Evolutionary conservation across 2,113 vertebrate genomes (phyloP).

Genomic region (Notothenia rossii): DNA sequence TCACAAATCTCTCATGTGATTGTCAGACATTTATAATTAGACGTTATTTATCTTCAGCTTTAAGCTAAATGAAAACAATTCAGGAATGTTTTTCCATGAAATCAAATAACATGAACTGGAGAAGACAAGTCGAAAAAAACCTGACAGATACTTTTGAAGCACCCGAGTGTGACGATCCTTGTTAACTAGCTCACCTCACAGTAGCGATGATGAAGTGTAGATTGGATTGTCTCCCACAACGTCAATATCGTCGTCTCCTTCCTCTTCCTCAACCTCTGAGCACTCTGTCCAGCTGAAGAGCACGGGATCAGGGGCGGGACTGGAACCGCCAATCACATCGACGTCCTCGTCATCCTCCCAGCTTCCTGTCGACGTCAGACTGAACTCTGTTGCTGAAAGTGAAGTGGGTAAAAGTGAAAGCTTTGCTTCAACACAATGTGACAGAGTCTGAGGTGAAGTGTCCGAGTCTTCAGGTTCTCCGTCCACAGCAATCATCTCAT

Average conservation of each 20-base stretch:
- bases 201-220: background rate
- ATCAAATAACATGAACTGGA: background rate
- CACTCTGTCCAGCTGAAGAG: slow-evolving; percentile 46
- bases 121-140: background rate
- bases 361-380: background rate
- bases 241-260: slow-evolving; percentile 57
- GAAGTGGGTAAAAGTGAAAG: background rate
- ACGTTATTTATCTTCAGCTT: background rate
- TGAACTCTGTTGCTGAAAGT: background rate
- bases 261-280: slow-evolving; percentile 44
- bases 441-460: background rate
- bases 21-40: background rate
- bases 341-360: slow-evolving; percentile 49
- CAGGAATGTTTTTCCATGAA: background rate
- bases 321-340: slow-evolving; percentile 67
- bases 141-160: background rate
- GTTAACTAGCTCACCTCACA: slow-evolving; percentile 16
- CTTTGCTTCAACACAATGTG: accelerated
- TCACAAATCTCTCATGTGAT: background rate
- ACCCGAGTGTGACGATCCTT: background rate
- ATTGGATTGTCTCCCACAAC: slow-evolving; percentile 47
- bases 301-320: slow-evolving; percentile 41
- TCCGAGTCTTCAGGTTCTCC: background rate
- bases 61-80: slow-evolving; percentile 9
- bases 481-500: slow-evolving; percentile 39